phyloP scores from a whole-genome alignment of 2,113 vertebrate genomes.

The Naja naja region DNA sequence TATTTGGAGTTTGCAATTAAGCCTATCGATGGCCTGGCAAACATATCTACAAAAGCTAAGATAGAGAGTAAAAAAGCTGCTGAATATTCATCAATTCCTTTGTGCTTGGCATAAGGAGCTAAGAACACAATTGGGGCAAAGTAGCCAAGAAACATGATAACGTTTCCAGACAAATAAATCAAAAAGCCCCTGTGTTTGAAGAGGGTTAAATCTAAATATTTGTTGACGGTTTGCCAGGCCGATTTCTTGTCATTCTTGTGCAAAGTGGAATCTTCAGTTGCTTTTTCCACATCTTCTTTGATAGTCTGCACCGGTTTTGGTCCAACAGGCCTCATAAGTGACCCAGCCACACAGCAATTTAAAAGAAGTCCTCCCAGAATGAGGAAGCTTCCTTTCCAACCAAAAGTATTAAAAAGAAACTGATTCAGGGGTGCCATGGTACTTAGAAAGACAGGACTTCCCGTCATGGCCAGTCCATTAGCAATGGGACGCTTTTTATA shows the following conservation, averaged over 20 bases:
- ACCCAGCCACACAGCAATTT: slow-evolving; percentile 91
- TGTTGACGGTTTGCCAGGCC: slow-evolving; percentile 77
- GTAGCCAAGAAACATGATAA: slow-evolving; percentile 96
- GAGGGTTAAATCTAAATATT: slow-evolving; percentile 88
- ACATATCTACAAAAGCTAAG: slow-evolving; percentile 95
- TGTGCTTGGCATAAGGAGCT: slow-evolving; percentile 90
- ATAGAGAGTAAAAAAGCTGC: slow-evolving; percentile 92
- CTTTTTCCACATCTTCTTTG: slow-evolving; percentile 73
- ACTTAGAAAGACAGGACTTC: slow-evolving; percentile 96
- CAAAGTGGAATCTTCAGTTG: slow-evolving; percentile 21
- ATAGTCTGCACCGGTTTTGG: slow-evolving; percentile 47
- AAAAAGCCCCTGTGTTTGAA: slow-evolving; percentile 96
- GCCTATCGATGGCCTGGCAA: slow-evolving; percentile 88
- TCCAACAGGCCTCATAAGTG: slow-evolving; percentile 89
- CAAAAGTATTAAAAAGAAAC: slow-evolving; percentile 89
- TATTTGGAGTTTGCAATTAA: slow-evolving; percentile 86
- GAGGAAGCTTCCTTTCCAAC: slow-evolving; percentile 95
- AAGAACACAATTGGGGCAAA: slow-evolving; percentile 95
- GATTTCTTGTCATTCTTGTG: slow-evolving; percentile 67
- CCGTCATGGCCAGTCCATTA: slow-evolving; percentile 94
- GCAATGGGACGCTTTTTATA: slow-evolving; percentile 90
- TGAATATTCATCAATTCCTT: slow-evolving; percentile 90
- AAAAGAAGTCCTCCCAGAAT: slow-evolving; percentile 89
- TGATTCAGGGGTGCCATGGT: slow-evolving; percentile 94
- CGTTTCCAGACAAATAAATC: slow-evolving; percentile 94